These are phyloP conservation scores for Tragelaphus eurycerus DNA, from an alignment of 2,797 vertebrate species.

Conservation along the genomic window DNA sequence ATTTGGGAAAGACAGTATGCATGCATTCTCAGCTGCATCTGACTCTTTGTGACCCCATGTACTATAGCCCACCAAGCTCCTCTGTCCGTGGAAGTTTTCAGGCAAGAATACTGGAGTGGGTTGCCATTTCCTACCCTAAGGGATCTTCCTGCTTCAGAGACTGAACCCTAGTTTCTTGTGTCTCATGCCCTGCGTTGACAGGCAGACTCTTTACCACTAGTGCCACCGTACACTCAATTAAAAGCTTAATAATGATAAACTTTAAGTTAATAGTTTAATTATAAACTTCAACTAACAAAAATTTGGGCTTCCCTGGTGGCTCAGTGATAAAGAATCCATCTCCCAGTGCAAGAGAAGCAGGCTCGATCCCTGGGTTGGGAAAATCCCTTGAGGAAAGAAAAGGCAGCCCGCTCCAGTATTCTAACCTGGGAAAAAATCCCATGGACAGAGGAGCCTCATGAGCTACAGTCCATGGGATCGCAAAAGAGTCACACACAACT, in stretches of 20 bases:
- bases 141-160: not conserved
- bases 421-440: not conserved
- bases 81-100: not conserved
- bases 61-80: not conserved
- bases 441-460: not conserved
- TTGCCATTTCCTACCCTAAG: not conserved
- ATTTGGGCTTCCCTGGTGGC: not conserved
- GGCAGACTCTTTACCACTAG: not conserved
- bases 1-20: not conserved
- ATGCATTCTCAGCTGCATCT: not conserved
- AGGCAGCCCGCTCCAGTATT: not conserved
- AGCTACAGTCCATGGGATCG: not conserved
- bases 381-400: not conserved
- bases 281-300: not conserved
- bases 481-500: not conserved
- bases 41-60: not conserved
- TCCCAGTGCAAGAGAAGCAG: not conserved
- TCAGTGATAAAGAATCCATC: not conserved
- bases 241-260: not conserved
- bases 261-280: conserved; percentile 13
- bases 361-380: not conserved
- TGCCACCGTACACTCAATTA: not conserved
- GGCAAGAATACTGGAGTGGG: not conserved
- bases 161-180: not conserved
- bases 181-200: not conserved